A percentile compares a stretch with the other conserved stretches of the same genome.
Conservation (phyloP, 2,113 vertebrate genomes). For the Gymnorhina tibicen region DNA sequence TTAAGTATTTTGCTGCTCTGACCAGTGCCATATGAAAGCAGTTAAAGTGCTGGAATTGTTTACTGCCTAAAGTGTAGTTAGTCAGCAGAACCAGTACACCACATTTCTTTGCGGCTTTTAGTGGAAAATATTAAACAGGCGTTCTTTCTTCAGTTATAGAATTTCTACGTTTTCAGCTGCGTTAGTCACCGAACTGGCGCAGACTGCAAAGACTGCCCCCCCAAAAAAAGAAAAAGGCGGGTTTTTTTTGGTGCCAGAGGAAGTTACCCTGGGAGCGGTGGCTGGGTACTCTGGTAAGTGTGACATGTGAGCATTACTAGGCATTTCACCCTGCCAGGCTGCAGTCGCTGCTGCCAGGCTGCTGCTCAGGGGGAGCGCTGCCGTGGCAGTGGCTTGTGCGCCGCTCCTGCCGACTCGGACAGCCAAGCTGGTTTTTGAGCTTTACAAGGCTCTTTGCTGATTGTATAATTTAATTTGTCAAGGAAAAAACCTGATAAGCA, state of each 20-base stretch:
- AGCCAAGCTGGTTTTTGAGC: background rate
- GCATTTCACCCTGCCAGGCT: conserved; percentile 72
- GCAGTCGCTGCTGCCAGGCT: conserved; percentile 65
- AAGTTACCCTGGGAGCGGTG: conserved; percentile 71
- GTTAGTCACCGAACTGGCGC: conserved; percentile 77
- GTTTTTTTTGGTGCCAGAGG: conserved; percentile 58
- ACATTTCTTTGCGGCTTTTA: conserved; percentile 75
- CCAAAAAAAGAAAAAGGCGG: background rate
- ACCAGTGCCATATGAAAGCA: conserved; percentile 66
- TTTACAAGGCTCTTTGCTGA: conserved; percentile 27
- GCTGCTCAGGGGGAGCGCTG: conserved; percentile 59
- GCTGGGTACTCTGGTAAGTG: conserved; percentile 69
- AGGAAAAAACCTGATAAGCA: background rate
- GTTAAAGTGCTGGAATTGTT: conserved; percentile 75
- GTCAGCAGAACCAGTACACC: conserved; percentile 70
- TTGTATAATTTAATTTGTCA: background rate
- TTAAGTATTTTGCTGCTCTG: conserved; percentile 35
- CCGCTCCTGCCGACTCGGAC: background rate
- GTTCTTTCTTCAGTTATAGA: conserved; percentile 68
- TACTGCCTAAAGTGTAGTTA: conserved; percentile 69
- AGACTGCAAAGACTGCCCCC: conserved; percentile 62
- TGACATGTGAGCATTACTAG: conserved; percentile 79
- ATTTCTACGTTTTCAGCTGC: conserved; percentile 64
- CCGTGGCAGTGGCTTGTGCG: background rate
- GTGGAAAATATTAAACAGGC: conserved; percentile 78